These are phyloP conservation scores for Listronotus bonariensis DNA, from an alignment of 1,140 invertebrate genomes.

Conservation along the genomic window DNA sequence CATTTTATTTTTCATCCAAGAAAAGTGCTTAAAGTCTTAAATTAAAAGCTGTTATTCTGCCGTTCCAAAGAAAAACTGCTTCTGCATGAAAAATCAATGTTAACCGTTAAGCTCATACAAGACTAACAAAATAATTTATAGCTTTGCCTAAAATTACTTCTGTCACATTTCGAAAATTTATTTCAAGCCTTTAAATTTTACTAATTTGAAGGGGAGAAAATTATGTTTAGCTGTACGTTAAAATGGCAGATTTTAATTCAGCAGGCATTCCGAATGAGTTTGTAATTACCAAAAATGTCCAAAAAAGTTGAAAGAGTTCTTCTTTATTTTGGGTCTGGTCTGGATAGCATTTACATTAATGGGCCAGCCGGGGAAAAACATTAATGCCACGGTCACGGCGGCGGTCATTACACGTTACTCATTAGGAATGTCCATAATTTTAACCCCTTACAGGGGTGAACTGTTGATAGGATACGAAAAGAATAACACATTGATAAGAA, in stretches of 20 bases:
- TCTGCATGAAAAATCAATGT: constrained; percentile 3
- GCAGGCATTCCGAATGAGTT: constrained; percentile 2
- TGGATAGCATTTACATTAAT: no score
- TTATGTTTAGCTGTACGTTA: constrained; percentile 6
- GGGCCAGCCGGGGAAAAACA: no score
- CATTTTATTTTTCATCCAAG: no score
- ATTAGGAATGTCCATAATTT: no score
- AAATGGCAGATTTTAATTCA: constrained; percentile 17
- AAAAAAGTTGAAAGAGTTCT: constrained; percentile 6
- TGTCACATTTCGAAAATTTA: constrained; percentile 6
- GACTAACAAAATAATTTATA: neutral
- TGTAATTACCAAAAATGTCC: constrained; percentile 14
- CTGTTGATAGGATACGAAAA: no score
- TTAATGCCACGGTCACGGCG: no score
- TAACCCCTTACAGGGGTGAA: no score
- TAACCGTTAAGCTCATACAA: neutral
- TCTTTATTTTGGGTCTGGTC: constrained; percentile 3
- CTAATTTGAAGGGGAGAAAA: constrained; percentile 6
- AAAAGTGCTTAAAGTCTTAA: no score
- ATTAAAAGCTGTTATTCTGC: no score
- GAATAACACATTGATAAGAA: no score
- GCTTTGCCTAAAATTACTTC: constrained; percentile 1
- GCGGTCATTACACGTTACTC: no score
- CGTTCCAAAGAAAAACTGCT: neutral
- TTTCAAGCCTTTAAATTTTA: constrained; percentile 10